Base-by-base conservation (phyloP, 2,113 vertebrate species). In the Sorex fumeus region DNA sequence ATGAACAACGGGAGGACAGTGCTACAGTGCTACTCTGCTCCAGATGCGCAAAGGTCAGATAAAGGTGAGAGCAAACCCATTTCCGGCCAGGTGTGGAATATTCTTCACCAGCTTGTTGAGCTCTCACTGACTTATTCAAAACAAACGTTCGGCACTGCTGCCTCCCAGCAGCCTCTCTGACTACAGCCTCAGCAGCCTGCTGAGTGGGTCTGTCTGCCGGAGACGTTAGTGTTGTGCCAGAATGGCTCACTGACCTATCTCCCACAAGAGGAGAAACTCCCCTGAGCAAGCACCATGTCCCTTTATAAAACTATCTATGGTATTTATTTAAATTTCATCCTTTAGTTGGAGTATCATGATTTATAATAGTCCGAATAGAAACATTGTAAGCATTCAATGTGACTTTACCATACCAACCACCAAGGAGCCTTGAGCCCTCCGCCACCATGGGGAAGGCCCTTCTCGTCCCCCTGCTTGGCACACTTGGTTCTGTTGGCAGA, bases 81-180 rank as follows among this genome's bases (percentile, higher is more conserved):
- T 87, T 90, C 78, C n/a, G 82, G n/a, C 6, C 25, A 6, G 10
- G 10, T 11, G 71, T 60, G 47, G 45, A 74, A 83, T 19, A 36
- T 67, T 10, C 80, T 82, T 64, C 57, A 53, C 23, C 40, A 91
- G 34, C 16, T 25, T 34, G 4, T 3, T 13, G 2, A 32, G 43
- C 64, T 88, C 50, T 86, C 57, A 72, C 15, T 28, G 64, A 40
- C 12, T 25, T 43, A 64, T 34, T 81, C 45, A 87, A 91, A 88
- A 75, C 27, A n/a, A 72, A 57, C 12, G 32, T 34, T 57, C 84
- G 67, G 30, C 50, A 30, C 67, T 0, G n/a, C 45, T 70, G 69
- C 66, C n/a, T 85, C 69, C 74, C 64, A 78, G 64, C 78, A 71
- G 18, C 8, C 32, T n/a, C 21, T 21, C 34, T 19, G 40, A 82